These are phyloP conservation scores for Oscarella lobularis DNA, from an alignment of 37 sponge, comb jelly and placozoan genomes.

Conservation along the genomic window DNA sequence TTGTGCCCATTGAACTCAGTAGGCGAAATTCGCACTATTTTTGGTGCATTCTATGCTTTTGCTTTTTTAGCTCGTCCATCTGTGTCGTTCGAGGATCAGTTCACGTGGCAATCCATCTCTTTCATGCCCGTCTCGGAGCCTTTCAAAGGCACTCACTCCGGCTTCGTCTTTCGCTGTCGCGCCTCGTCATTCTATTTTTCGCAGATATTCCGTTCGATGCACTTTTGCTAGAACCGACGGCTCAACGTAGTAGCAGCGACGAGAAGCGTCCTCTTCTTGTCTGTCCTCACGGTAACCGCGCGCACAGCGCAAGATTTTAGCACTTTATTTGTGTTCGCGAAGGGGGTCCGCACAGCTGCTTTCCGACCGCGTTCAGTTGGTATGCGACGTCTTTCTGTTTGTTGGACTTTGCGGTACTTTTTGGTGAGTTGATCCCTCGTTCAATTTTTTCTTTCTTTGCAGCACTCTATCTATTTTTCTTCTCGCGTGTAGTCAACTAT, in stretches of 20 bases:
- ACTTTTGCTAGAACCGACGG: background rate
- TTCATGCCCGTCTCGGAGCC: too few relatives aligned
- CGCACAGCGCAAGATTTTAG: background rate
- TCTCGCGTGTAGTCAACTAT: constrained; percentile 55
- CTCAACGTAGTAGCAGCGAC: too few relatives aligned
- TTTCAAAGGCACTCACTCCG: too few relatives aligned
- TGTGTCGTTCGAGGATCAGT: too few relatives aligned
- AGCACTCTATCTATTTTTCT: constrained; percentile 2
- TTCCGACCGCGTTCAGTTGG: constrained; percentile 26
- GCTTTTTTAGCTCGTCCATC: too few relatives aligned
- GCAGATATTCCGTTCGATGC: background rate
- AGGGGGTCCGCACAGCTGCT: constrained; percentile 67
- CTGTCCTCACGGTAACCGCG: constrained; percentile 37
- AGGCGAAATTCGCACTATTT: too few relatives aligned
- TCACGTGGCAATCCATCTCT: too few relatives aligned
- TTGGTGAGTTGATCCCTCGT: constrained; percentile 35
- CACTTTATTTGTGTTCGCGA: background rate
- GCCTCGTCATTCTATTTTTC: background rate
- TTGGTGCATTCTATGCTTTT: too few relatives aligned
- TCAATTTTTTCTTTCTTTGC: background rate
- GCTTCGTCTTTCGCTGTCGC: constrained; percentile 22
- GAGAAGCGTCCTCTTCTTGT: constrained; percentile 33
- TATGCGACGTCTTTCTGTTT: constrained; percentile 24
- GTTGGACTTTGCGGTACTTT: constrained; percentile 56
- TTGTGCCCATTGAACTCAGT: too few relatives aligned